Percentiles rank a stretch among this genome's conserved stretches.
These are phyloP conservation scores for Pleuronectes platessa DNA, from an alignment of 2,113 vertebrate species.

Conservation along the genomic window DNA sequence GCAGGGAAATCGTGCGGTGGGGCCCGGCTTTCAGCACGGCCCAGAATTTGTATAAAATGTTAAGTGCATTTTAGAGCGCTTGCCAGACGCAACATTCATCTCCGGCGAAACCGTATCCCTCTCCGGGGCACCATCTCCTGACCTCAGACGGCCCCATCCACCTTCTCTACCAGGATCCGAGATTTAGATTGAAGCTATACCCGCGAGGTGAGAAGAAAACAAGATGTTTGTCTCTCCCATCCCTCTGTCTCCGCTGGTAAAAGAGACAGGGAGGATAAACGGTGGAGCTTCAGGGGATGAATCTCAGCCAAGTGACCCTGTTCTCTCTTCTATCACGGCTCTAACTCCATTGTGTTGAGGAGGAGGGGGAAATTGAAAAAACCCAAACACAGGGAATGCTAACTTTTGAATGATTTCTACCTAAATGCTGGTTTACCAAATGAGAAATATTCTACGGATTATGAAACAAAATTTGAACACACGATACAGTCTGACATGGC, in stretches of 20 bases:
- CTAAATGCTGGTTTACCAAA: not conserved
- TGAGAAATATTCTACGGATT: not conserved
- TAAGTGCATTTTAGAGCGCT: conserved; percentile 75
- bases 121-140: conserved; percentile 54
- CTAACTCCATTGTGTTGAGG: conserved; percentile 1
- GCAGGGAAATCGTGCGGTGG: conserved; percentile 55
- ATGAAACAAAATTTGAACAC: not conserved
- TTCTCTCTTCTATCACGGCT: conserved; percentile 18
- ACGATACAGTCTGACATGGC: not conserved
- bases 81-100: conserved; percentile 75
- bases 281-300: conserved; percentile 13
- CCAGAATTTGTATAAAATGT: conserved; percentile 70
- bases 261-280: conserved; percentile 24
- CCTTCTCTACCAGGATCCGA: conserved; percentile 14
- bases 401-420: conserved; percentile 10
- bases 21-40: conserved; percentile 59
- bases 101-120: conserved; percentile 68
- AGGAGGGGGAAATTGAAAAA: conserved; percentile 28
- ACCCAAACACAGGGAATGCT: not conserved
- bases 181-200: conserved; percentile 35
- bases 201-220: conserved; percentile 49
- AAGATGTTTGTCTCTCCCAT: conserved; percentile 38
- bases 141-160: conserved; percentile 39
- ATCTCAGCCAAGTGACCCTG: conserved; percentile 37
- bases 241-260: conserved; percentile 29